A percentile compares a stretch with the other conserved stretches of the same genome.
Conservation (phyloP, 1,140 invertebrate genomes). For the Octopus sinensis region DNA sequence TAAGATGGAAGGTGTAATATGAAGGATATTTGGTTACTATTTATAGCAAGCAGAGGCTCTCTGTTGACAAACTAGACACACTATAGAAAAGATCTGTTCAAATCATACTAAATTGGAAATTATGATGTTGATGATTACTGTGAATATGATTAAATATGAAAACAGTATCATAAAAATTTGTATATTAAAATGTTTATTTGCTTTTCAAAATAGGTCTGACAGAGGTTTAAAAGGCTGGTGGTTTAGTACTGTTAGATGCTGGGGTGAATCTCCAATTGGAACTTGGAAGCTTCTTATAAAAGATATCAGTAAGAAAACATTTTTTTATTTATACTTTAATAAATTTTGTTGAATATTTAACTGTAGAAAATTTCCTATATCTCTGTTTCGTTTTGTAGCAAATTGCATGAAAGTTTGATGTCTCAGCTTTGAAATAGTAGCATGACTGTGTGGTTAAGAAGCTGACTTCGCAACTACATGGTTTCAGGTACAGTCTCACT, state of each 20-base stretch:
- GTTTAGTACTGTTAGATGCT: constrained; percentile 55
- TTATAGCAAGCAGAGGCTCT: no score
- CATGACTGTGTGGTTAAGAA: not conserved
- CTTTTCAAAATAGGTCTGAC: constrained; percentile 37
- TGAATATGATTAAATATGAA: no score
- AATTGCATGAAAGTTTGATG: not conserved
- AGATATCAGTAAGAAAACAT: constrained; percentile 37
- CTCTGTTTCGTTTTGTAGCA: not conserved
- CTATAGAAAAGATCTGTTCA: no score
- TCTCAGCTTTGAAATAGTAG: not conserved
- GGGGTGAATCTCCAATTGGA: constrained; percentile 52
- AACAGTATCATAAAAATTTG: no score
- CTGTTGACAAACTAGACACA: no score
- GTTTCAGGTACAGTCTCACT: not conserved
- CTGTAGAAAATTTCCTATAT: not conserved
- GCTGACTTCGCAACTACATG: not conserved
- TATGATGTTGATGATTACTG: no score
- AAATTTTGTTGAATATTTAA: not conserved
- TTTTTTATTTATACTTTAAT: not conserved
- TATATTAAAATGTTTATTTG: not conserved
- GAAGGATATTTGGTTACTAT: no score
- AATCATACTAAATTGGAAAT: no score
- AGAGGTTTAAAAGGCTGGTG: constrained; percentile 51
- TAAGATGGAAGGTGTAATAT: no score
- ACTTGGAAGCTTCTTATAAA: constrained; percentile 43